Conservation (phyloP, 2,797 vertebrate genomes). For the Scleropages formosus region DNA sequence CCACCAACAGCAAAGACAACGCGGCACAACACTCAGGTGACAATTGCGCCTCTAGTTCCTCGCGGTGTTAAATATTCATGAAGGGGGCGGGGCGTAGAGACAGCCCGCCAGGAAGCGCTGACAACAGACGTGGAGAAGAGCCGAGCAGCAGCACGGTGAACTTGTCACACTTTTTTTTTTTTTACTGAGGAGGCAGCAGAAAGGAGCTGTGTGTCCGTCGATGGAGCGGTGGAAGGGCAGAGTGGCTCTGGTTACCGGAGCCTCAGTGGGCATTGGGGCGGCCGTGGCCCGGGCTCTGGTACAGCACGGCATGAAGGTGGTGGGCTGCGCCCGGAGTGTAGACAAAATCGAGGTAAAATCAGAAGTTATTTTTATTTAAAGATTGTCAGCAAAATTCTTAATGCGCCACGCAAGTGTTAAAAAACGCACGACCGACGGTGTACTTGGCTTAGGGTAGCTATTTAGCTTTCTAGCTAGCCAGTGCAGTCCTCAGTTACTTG, state of each 20-base stretch:
- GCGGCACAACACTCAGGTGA: too few species aligned
- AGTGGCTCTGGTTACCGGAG: constrained; percentile 80
- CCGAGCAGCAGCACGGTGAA: background rate
- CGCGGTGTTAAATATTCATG: constrained; percentile 28
- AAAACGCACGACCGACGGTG: background rate
- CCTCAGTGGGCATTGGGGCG: constrained; percentile 79
- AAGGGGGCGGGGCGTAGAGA: constrained; percentile 20
- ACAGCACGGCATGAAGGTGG: constrained; percentile 76
- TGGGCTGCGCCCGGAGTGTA: constrained; percentile 78
- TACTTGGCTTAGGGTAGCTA: background rate
- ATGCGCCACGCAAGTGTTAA: background rate
- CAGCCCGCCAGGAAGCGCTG: background rate
- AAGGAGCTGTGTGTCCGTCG: background rate
- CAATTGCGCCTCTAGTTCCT: too few species aligned
- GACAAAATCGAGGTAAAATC: constrained; percentile 75
- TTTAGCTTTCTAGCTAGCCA: constrained; percentile 10
- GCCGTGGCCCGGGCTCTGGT: constrained; percentile 73
- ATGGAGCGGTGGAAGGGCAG: constrained; percentile 82
- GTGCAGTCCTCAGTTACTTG: background rate
- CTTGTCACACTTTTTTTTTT: background rate
- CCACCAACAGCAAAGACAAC: too few species aligned
- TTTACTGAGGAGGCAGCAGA: background rate
- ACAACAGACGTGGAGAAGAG: background rate
- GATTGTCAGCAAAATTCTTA: background rate
- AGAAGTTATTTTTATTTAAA: background rate